These are phyloP conservation scores for Coryphaenoides rupestris DNA, from an alignment of 2,113 vertebrate genomes.

Conservation along the genomic window DNA sequence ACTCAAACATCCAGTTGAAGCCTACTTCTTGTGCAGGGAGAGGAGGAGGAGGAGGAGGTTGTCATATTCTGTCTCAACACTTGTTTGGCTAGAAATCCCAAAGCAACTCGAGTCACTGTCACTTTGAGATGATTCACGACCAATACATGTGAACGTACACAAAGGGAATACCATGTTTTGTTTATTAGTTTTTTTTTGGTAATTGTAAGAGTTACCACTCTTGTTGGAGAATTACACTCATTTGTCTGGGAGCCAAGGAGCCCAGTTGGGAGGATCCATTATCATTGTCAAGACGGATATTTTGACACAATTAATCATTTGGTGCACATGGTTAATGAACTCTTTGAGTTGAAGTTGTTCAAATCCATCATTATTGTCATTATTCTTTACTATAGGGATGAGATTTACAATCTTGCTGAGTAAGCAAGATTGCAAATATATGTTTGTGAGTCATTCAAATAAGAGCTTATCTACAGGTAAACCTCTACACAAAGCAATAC, in stretches of 20 bases:
- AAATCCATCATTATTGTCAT: constrained; percentile 8
- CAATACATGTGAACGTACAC: constrained; percentile 23
- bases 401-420: constrained; percentile 21
- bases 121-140: constrained; percentile 14
- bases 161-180: constrained; percentile 17
- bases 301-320: no score
- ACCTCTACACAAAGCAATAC: constrained; percentile 10
- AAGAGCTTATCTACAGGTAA: constrained; percentile 21
- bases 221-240: constrained; percentile 29
- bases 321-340: no score
- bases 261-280: background rate
- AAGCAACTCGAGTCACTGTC: constrained; percentile 40
- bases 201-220: background rate
- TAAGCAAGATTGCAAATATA: constrained; percentile 10
- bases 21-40: background rate
- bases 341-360: no score
- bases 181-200: constrained; percentile 7
- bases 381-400: constrained; percentile 13
- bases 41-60: background rate
- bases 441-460: constrained; percentile 13
- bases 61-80: background rate
- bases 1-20: constrained; percentile 12
- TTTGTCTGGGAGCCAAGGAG: background rate
- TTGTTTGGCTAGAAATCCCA: constrained; percentile 52
- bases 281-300: no score